Evolutionary conservation across 2,888 invertebrate species (phyloP), one percentile per base, ranked within the genome.

Genomic region (Glaucopsyche alexis): DNA sequence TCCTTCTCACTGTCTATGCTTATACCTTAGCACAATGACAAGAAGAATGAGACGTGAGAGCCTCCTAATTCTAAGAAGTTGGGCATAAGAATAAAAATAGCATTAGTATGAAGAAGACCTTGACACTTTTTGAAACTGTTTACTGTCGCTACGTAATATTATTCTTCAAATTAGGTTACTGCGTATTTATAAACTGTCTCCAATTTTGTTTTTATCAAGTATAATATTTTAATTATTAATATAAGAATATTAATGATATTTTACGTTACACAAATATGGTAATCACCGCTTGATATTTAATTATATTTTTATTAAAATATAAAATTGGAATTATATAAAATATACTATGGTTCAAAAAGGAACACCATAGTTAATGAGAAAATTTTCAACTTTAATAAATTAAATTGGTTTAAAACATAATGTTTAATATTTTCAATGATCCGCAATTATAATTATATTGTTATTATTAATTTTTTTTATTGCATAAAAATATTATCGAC

Each of bases 111-210:
- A 55, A 11, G 16, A 55, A 19, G 19, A 55, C 55, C 19, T 55
- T 55, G 55, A 19, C 55, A 55, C 55, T 55, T 19, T 55, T 7
- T 11, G 55, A 55, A 55, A 55, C 19, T 55, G 55, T 55, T 55
- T 1, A 19, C 55, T 55, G 16, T 55, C 55, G 42, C 42, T 42
- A 42, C 42, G 19, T 55, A 19, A 19, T 50, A n/a, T 50, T 55
- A 19, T 55, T 55, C 19, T 55, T 55, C 19, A 55, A 55, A 55
- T 55, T 55, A 55, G 55, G 55, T 19, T 55, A 55, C 19, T 55
- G 55, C 55, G 55, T 55, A 55, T 19, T 42, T 5, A n/a, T n/a
- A 19, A 1, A 55, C 19, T 55, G 19, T 55, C 55, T 55, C 55
- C 19, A 55, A 55, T 55, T 55, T 55, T 55, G 16, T 55, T 42